These are phyloP conservation scores for Cyphomyrus plagiostoma DNA, from an alignment of 2,113 vertebrate species.

Conservation along the genomic window DNA sequence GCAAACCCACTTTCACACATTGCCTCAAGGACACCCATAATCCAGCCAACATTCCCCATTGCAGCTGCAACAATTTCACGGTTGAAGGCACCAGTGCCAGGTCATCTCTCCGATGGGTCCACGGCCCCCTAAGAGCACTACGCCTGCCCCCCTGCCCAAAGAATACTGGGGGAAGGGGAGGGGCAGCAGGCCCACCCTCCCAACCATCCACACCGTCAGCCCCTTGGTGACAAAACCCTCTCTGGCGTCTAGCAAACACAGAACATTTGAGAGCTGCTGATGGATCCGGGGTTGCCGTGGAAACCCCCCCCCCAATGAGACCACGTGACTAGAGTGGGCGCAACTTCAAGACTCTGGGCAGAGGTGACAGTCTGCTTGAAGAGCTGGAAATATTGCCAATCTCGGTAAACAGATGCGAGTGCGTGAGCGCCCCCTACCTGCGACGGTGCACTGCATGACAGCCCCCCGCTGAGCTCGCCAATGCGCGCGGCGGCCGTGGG, in stretches of 20 bases:
- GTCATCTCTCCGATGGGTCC: background rate
- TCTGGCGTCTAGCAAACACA: conserved; percentile 35
- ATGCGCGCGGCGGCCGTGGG: conserved; percentile 90
- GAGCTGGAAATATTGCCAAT: conserved; percentile 16
- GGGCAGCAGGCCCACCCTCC: background rate
- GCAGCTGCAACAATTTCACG: conserved; percentile 12
- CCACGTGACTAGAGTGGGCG: conserved; percentile 46
- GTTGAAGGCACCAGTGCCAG: background rate
- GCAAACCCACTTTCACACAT: conserved; percentile 19
- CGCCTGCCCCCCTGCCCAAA: background rate
- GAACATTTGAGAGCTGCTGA: conserved; percentile 50
- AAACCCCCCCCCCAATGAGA: conserved; percentile 47
- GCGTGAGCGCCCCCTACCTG: conserved; percentile 66
- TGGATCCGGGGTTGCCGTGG: conserved; percentile 42
- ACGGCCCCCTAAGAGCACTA: background rate
- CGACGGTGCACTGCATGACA: conserved; percentile 93
- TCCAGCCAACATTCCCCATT: background rate
- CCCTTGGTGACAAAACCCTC: background rate
- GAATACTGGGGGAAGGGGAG: background rate
- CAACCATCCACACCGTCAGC: background rate
- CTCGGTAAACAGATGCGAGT: too few species aligned
- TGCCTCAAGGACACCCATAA: background rate
- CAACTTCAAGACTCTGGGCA: conserved; percentile 46
- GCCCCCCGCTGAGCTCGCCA: conserved; percentile 80
- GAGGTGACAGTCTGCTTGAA: conserved; percentile 24